These are phyloP conservation scores for Xanthorhoe spadicearia DNA, from an alignment of 2,888 invertebrate genomes.

Conservation along the genomic window DNA sequence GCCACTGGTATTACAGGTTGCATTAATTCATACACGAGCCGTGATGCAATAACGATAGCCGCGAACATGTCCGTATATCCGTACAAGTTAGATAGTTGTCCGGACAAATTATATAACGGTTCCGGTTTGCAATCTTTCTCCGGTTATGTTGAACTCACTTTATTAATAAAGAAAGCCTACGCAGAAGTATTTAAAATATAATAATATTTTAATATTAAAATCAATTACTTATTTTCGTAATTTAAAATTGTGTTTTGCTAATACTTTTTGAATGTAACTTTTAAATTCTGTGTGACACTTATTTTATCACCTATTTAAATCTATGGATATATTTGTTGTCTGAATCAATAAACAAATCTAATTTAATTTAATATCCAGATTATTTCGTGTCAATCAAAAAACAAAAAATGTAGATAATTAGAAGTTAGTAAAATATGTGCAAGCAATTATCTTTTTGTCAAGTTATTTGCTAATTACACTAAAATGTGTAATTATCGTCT, in stretches of 20 bases:
- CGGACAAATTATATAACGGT: conserved; percentile 12
- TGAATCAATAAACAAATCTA: no score
- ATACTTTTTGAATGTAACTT: no score
- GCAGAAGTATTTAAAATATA: no score
- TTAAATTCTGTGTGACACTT: no score
- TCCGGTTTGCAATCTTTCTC: conserved; percentile 30
- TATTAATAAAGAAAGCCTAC: neutral
- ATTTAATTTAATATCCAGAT: no score
- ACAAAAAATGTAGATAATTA: neutral
- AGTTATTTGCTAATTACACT: neutral
- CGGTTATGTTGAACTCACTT: conserved; percentile 16
- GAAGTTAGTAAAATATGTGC: neutral
- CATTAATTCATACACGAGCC: conserved; percentile 36
- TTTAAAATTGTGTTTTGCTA: no score
- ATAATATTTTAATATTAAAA: neutral
- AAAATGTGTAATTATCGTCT: neutral
- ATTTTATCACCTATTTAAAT: no score
- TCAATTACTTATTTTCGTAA: no score
- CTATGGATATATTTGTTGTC: no score
- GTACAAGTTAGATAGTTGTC: conserved; percentile 29
- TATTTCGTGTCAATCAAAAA: no score
- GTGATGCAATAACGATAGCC: conserved; percentile 35
- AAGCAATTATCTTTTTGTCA: neutral
- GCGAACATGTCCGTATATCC: conserved; percentile 32
- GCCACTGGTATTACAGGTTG: conserved; percentile 31